phyloP scores from a whole-genome alignment of 23 tunicate species.

The Aplidium turbinatum region DNA sequence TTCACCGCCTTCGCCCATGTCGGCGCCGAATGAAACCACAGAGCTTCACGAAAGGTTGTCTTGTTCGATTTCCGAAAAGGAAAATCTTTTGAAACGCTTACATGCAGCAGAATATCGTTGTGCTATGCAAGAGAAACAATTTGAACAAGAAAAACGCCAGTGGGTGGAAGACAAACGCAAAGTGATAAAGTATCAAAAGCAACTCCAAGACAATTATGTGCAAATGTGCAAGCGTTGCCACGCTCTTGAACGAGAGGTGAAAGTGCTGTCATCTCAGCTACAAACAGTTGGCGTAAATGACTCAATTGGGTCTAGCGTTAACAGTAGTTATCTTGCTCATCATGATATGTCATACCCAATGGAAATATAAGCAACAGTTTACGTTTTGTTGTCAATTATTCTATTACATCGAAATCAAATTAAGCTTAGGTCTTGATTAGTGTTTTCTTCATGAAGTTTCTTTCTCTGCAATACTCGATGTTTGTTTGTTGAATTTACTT shows the following conservation, averaged over 20 bases:
- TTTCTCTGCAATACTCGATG: no score
- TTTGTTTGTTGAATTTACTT: no score
- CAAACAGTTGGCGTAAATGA: conserved; percentile 19
- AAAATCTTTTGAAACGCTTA: conserved; percentile 28
- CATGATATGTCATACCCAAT: conserved; percentile 33
- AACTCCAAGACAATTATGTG: conserved; percentile 57
- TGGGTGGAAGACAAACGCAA: conserved; percentile 41
- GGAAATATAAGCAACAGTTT: conserved; percentile 49
- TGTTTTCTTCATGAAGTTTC: no score
- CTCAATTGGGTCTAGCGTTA: neutral
- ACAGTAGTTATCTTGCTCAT: neutral
- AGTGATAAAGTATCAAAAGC: conserved; percentile 57
- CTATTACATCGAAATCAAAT: no score
- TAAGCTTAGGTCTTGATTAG: no score
- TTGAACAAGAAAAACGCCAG: conserved; percentile 47
- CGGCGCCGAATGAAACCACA: neutral
- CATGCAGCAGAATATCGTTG: conserved; percentile 22
- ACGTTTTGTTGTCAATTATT: no score
- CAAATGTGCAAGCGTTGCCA: conserved; percentile 64
- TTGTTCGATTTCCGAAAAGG: neutral
- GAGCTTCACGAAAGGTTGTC: neutral
- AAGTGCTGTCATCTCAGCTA: conserved; percentile 27
- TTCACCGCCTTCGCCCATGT: neutral
- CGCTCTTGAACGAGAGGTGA: conserved; percentile 57
- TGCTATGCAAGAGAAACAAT: conserved; percentile 28